Evolutionary conservation across 2,888 invertebrate species (phyloP).

Genomic region (Amphipyra berbera): DNA sequence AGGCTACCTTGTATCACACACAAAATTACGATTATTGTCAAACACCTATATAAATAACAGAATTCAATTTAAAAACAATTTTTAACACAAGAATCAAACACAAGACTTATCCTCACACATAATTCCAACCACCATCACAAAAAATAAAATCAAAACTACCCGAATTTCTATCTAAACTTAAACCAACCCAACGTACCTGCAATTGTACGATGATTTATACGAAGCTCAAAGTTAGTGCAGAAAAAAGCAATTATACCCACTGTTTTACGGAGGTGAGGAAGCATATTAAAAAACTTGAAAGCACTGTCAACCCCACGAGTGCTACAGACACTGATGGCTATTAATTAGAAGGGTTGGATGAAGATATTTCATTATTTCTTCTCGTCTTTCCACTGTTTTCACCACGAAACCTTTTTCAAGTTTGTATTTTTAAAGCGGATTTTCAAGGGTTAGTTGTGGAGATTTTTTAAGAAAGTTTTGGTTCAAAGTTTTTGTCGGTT

Average conservation of each 20-base stretch:
- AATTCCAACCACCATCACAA: constrained; percentile 14
- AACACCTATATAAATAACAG: too few species aligned
- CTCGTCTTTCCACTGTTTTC: constrained; percentile 68
- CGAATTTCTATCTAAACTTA: constrained; percentile 7
- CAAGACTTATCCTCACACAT: too few species aligned
- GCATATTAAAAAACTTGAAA: constrained; percentile 89
- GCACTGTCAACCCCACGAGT: constrained; percentile 85
- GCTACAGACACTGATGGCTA: constrained; percentile 89
- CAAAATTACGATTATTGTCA: too few species aligned
- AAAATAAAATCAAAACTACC: constrained; percentile 12
- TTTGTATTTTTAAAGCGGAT: constrained; percentile 49
- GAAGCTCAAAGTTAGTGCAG: constrained; percentile 74
- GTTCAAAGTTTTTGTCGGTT: background rate
- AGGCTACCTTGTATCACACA: too few species aligned
- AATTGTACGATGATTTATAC: constrained; percentile 64
- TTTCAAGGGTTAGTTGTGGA: constrained; percentile 22
- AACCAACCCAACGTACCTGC: constrained; percentile 31
- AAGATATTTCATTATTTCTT: constrained; percentile 88
- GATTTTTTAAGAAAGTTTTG: background rate
- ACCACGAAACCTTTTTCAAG: constrained; percentile 54
- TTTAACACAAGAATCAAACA: too few species aligned
- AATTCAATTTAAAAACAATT: too few species aligned
- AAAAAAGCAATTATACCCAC: constrained; percentile 88
- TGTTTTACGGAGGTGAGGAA: constrained; percentile 87
- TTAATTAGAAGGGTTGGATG: constrained; percentile 89